Evolutionary conservation across 2,888 invertebrate species (phyloP), one percentile per base, ranked within the genome.

Genomic region (Phalangium opilio): DNA sequence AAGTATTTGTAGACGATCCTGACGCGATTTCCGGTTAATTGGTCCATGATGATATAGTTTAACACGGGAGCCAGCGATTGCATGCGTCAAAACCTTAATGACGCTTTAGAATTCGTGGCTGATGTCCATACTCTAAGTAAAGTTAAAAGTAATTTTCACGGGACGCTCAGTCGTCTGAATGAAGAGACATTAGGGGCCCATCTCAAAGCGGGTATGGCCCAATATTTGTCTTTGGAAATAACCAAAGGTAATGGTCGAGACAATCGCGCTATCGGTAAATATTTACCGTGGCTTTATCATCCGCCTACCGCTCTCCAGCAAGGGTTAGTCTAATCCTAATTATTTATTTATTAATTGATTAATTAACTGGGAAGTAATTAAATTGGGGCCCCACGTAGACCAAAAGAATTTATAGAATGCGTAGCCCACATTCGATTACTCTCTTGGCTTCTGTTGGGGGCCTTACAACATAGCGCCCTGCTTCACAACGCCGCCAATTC

Each of bases 101-200:
- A 99, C 67, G 82, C 90, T 56, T 73, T 96, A 38, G 96, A 96
- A 55, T 86, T 98, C 65, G 73, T 99, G 53, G 82, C 87, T 10
- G 98, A 98, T 67, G 85, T 95, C 55, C 91, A 98, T 63, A 86
- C 95, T 1, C 74, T 98, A 47, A 86, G 85, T 59, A 95, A 93
- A 74, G 81, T 98, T 55, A 96, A 95, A 78, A 79, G 77, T 59
- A 79, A 78, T 61, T 75, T 74, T 27, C 48, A 64, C 51, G 64
- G 63, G 15, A 55, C 51, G 42, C 51, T 51, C 14, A 51, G 54
- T 62, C 82, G 86, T 48, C 69, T 90, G 50, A 87, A 91, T 64
- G 93, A 95, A 66, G 95, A 96, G 66, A 93, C 95, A 0, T 70
- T 99, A 20, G 96, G 96, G 1, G 93, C 93, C 1, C 84, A 90